Base-by-base conservation (phyloP, 2,888 invertebrate species). In the Drosophila nr. perissopoda region DNA sequence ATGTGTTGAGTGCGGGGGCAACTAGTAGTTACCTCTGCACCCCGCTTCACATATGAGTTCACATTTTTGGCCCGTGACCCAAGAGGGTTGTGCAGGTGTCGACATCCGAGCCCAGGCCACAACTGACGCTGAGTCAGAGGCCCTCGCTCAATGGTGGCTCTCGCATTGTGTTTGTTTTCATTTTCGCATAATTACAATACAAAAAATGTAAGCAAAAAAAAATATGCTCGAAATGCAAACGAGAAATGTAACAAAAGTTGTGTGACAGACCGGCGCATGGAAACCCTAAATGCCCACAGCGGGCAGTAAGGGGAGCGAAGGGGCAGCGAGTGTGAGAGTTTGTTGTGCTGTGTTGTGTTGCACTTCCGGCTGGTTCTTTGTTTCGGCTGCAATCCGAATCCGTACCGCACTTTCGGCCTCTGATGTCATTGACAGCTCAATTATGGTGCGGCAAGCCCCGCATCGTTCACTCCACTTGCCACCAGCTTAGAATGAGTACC, bases 51-150 rank as follows among this genome's bases (percentile, higher is more conserved):
- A 89, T 82, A 61, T 76, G 86, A 80, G 87, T 82, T 89, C 85
- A 85, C 89, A 87, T 85, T 84, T 86, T 89, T 87, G 83, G 87
- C 87, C 85, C 81, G 83, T 89, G 87, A 87, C 89, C 87, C 83
- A 79, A 73, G 60, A 68, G 77, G 76, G 84, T 73, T 73, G 82
- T 69, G 69, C 85, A 85, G 87, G 89, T 89, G 85, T 81, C 81
- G 87, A 87, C 87, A 87, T 42, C 42, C 63, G 81, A 79, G 66
- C 66, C 66, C 66, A 34, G 42, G 69, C 66, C 76, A 70, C 80
- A 71, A 69, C 78, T 67, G 78, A 40, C 60, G 69, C 71, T 81
- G 87, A 88, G 56, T 85, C 88, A 85, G 45, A 64, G 64, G 49
- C 57, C 45, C 29, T 54, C 49, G 6, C 18, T n/a, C 51, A n/a